A percentile compares a stretch with the other conserved stretches of the same genome.
Evolutionary conservation across 2,888 invertebrate species (phyloP).

Genomic region (Synergus itoensis): DNA sequence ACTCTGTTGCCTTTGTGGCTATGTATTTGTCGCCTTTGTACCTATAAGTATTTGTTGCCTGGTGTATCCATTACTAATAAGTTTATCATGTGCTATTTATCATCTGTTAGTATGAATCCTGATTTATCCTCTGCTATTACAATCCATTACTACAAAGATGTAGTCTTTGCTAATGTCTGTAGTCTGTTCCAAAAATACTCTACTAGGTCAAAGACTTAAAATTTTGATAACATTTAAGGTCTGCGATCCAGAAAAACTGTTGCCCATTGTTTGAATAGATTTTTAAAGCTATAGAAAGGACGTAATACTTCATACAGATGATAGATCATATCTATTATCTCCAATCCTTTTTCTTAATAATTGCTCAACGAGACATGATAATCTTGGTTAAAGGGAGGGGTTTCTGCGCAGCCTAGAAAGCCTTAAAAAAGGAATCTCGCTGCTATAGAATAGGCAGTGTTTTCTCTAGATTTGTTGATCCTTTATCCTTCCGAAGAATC

Average conservation of each 20-base stretch:
- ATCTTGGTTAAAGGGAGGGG: slow-evolving; percentile 1
- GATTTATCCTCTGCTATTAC: too few relatives aligned
- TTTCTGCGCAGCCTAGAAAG: neutral
- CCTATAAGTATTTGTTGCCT: too few relatives aligned
- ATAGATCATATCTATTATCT: neutral
- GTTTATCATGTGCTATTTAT: too few relatives aligned
- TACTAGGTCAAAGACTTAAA: too few relatives aligned
- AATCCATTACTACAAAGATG: too few relatives aligned
- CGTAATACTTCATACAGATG: neutral
- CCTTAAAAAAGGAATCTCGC: neutral
- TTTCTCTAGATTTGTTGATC: slow-evolving; percentile 8
- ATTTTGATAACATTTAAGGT: neutral
- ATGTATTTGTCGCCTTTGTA: too few relatives aligned
- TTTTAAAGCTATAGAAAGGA: neutral
- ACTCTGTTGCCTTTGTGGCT: too few relatives aligned
- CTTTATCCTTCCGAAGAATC: slow-evolving; percentile 10
- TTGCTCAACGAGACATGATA: neutral
- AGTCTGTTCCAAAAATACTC: too few relatives aligned
- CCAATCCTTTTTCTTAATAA: neutral
- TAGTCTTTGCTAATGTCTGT: too few relatives aligned
- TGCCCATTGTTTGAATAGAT: neutral
- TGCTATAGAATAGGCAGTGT: neutral
- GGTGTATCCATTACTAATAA: too few relatives aligned
- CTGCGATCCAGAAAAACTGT: neutral
- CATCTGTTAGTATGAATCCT: too few relatives aligned